Conservation (phyloP, 2,113 vertebrate genomes). For the Mustela lutreola region DNA sequence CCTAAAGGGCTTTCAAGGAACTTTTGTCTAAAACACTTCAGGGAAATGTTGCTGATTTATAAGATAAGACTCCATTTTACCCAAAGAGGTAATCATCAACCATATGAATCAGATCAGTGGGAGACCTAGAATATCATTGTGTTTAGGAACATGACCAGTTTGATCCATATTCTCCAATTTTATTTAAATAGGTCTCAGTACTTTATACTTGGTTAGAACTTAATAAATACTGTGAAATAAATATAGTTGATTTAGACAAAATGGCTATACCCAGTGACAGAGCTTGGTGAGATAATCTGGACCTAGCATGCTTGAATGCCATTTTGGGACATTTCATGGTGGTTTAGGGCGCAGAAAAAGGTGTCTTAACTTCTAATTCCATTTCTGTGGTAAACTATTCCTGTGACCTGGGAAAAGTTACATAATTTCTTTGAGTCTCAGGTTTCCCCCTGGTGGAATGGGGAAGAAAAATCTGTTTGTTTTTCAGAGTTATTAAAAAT, state of each 20-base stretch:
- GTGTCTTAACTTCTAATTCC: constrained; percentile 28
- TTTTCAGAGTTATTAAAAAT: constrained; percentile 68
- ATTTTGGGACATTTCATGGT: neutral
- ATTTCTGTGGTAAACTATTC: constrained; percentile 43
- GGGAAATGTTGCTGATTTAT: neutral
- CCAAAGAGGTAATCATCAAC: neutral
- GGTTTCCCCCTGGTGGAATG: constrained; percentile 48
- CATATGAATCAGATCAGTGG: neutral
- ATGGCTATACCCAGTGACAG: neutral
- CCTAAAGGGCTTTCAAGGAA: neutral
- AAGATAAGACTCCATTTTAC: neutral
- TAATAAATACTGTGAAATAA: neutral
- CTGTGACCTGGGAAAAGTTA: constrained; percentile 56
- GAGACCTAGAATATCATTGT: neutral
- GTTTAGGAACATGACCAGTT: neutral
- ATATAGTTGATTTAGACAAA: neutral
- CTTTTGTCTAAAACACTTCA: neutral
- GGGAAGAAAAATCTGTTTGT: constrained; percentile 55
- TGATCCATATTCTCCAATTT: neutral
- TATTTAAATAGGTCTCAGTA: constrained; percentile 23
- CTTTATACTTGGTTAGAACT: neutral
- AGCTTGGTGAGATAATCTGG: constrained; percentile 33
- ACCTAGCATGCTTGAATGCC: neutral
- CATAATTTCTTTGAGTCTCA: constrained; percentile 54
- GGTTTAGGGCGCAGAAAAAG: neutral